Base-by-base conservation (phyloP, 2,888 invertebrate genomes). In the Amphipoea lucens region DNA sequence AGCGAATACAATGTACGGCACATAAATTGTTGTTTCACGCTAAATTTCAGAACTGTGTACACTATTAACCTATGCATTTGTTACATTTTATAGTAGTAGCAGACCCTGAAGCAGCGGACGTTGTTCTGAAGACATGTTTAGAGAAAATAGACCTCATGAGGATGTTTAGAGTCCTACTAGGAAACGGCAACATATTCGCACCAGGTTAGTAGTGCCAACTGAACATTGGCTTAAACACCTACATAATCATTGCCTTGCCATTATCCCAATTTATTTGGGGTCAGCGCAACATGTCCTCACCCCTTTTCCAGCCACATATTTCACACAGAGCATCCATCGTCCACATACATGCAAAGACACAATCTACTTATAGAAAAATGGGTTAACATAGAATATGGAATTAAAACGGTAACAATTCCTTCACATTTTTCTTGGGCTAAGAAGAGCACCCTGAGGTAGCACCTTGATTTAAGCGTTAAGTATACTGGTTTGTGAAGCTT, bases 61-160 rank as follows among this genome's bases (percentile, higher is more conserved):
- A 23, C 23, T 57, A 57, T 57, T 23, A 57, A 57, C 12, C 40
- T 20, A 23, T 54, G 57, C 9, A 57, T 57, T 23, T 57, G 57
- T 57, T 57, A 57, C 57, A 57, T 57, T 57, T 57, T 57, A 65
- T 85, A 93, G 92, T 90, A 63, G 79, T 90, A 48, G 86, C 90
- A 0, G 93, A 94, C 42, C 87, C 93, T 0, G 89, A 77, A 20
- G 76, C 82, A 0, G 92, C 91, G 0, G 92, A 93, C 57, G 70
- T 88, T 1, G 62, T 94, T 9, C 73, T 93, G 48, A 94, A 92
- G 62, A 84, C 86, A 0, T 93, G 91, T 36, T 79, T 94, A 9
- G 93, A 93, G 42, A 94, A 94, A 75, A 91, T 92, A 66, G 90
- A 92, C n/a, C 42, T 91, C 1, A 78, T 90, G 45, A 90, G 87